These are phyloP conservation scores for Pelodiscus sinensis DNA, from an alignment of 2,113 vertebrate species.

Conservation along the genomic window DNA sequence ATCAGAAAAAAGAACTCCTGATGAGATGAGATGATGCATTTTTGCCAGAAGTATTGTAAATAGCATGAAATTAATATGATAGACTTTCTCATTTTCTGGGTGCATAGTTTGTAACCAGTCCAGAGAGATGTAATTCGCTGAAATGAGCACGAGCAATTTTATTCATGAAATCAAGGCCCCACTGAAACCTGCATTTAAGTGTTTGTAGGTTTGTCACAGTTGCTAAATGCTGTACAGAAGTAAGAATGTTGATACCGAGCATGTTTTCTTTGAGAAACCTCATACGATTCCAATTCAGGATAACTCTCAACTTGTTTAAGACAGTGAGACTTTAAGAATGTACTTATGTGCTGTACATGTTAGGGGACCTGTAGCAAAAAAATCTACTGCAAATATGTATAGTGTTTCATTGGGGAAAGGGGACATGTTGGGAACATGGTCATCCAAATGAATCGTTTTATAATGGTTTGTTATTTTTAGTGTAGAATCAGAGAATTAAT, in stretches of 20 bases:
- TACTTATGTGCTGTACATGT: not conserved
- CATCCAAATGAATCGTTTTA: not conserved
- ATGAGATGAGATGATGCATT: conserved; percentile 11
- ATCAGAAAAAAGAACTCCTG: conserved; percentile 37
- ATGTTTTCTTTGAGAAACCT: not conserved
- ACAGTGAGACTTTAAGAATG: not conserved
- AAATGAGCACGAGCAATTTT: not conserved
- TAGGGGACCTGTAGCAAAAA: not conserved
- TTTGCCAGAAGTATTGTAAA: not conserved
- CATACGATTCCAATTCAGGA: not conserved
- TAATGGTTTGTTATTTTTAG: not conserved
- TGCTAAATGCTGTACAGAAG: not conserved
- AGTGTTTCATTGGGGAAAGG: not conserved
- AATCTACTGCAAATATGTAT: not conserved
- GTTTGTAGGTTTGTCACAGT: not conserved
- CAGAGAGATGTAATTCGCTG: conserved; percentile 11
- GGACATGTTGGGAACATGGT: not conserved
- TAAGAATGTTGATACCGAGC: not conserved
- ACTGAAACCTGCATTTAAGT: not conserved
- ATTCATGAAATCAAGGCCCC: not conserved
- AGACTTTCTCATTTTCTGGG: conserved; percentile 43
- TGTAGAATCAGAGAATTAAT: not conserved
- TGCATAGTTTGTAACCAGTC: conserved; percentile 1
- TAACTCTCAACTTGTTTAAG: not conserved
- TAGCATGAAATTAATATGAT: conserved; percentile 26